Base-by-base conservation (phyloP, 2,888 invertebrate genomes). In the Troglohyphantes excavatus region DNA sequence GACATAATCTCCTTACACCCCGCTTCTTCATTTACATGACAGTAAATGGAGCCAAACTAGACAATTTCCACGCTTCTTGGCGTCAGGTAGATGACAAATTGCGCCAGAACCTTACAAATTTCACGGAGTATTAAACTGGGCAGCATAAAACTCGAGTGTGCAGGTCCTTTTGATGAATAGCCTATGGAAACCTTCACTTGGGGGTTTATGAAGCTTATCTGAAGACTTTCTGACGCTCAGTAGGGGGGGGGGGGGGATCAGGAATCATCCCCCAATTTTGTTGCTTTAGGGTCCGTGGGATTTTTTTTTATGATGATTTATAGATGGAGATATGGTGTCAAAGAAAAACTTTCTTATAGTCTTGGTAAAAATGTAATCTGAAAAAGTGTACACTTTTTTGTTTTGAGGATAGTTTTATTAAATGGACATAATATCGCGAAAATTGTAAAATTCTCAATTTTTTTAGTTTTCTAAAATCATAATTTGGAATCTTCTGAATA, bases 61-160 rank as follows among this genome's bases (percentile, higher is more conserved):
- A 75, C 53, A 59, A 29, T 59, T 75, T 53, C 26, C 72, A 46
- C 53, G 72, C 72, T 17, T 46, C 72, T 53, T 75, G 75, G 75
- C 75, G 75, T 23, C 59, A 59, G 75, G 75, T 61, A 19, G 59
- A 61, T 75, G 75, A 75, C 61, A 61, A 61, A 75, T 61, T 46
- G 33, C 75, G 59, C 29, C 53, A 53, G 19, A 13, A 13, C 23
- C 46, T 72, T 21, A 0, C n/a, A 53, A 23, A 43, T 72, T 72
- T 75, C 75, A 75, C 61, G 75, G 59, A 21, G 11, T 61, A 75
- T 61, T 75, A 75, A 75, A 29, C 68, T 7, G 33, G 17, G 68
- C 17, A 27, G 29, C 17, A 29, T 68, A 33, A 19, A 68, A 68
- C 68, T 68, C 33, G 33, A 68, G 68, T 17, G 27, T 29, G 33